Evolutionary conservation across 2,888 invertebrate genomes (phyloP), one percentile per base, ranked within the genome.

Genomic region (Drosophila prolongata): DNA sequence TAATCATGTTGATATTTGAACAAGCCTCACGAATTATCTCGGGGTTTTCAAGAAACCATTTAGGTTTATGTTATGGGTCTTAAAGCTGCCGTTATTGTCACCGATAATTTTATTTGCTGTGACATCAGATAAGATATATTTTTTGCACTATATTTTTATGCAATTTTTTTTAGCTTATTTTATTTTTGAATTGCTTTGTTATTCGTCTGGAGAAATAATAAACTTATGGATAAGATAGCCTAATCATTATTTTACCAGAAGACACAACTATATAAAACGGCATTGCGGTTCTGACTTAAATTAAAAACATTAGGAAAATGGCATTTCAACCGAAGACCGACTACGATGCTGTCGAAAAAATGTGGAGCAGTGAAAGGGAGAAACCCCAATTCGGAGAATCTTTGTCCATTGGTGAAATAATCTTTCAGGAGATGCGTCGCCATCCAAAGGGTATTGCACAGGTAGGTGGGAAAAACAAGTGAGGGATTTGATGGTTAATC

Each of bases 1-100:
- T 77, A 82, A 81, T 82, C 81, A 73, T 62, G 76, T 57, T 83
- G 56, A 76, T 85, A 85, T 80, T 81, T 80, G 71, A 74, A 59
- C 83, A 86, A 62, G 55, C 64, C 65, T 64, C 53, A 70, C 42
- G 47, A 65, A 59, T 70, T 64, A 68, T 79, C 69, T 66, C 59
- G 77, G 54, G 73, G 72, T 80, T 83, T 61, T 38, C 16, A 43
- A 35, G 38, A 27, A 54, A 43, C 50, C 9, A 55, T 6, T 80
- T 75, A 53, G 49, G 65, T 68, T 46, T 52, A 70, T 79, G 69
- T 54, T 16, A 1, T 16, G 16, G 37, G 56, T 47, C 52, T 61
- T 53, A 57, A 85, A 72, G 44, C 46, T 50, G 54, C 37, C 14
- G 16, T 34, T 34, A 42, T 44, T 19, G 3, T 19, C 19, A 19